These are phyloP conservation scores for Galemys pyrenaicus DNA, from an alignment of 2,113 vertebrate genomes.

Conservation along the genomic window DNA sequence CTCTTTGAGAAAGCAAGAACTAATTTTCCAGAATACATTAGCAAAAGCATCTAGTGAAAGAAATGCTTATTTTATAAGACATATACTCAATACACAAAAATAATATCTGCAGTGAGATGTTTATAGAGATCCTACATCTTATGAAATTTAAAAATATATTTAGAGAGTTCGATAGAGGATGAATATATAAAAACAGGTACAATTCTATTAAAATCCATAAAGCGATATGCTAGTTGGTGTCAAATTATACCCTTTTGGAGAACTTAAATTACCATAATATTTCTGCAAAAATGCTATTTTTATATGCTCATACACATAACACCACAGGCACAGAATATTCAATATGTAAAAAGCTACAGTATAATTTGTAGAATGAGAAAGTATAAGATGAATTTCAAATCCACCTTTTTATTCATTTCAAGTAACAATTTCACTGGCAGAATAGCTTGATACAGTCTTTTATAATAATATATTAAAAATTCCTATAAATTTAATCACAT, in stretches of 20 bases:
- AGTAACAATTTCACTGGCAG: not conserved
- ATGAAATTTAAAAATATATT: constrained; percentile 46
- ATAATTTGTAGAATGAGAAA: not conserved
- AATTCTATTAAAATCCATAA: constrained; percentile 27
- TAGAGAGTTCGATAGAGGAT: not conserved
- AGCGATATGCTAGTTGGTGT: not conserved
- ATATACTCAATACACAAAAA: not conserved
- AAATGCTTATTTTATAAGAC: not conserved
- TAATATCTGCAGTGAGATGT: not conserved
- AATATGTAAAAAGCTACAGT: not conserved
- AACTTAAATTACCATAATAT: not conserved
- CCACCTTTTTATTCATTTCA: not conserved
- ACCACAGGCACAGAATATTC: not conserved
- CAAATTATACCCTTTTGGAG: not conserved
- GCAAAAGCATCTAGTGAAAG: constrained; percentile 12
- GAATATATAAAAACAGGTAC: not conserved
- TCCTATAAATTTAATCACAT: not conserved
- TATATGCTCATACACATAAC: not conserved
- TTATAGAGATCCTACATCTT: not conserved
- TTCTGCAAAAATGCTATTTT: constrained; percentile 34
- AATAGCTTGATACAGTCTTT: not conserved
- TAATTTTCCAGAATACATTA: constrained; percentile 30
- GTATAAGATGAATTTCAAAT: not conserved
- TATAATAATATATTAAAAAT: not conserved
- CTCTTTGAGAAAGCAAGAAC: constrained; percentile 30